Evolutionary conservation across 2,888 invertebrate genomes (phyloP), one percentile per base, ranked within the genome.

Genomic region (Plemyria rubiginata): DNA sequence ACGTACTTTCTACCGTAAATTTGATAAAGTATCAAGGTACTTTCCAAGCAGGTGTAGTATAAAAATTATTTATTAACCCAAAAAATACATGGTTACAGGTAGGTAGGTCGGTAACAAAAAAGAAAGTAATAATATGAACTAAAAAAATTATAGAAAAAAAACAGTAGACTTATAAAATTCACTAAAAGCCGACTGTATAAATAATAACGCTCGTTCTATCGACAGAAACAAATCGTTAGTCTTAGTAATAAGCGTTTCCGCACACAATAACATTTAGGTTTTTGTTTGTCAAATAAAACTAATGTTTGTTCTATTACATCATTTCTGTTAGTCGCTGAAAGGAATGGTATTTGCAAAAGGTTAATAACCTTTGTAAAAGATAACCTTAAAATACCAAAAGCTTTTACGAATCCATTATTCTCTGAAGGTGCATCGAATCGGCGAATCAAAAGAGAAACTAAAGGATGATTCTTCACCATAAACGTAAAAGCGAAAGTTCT

Each of bases 401-500:
- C 45, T 15, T 62, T 54, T 49, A 36, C 48, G 12, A 51, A 50
- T 50, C 40, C 48, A 60, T 54, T 54, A 60, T 51, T 53, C 45
- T 16, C 9, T 40, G 28, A 28, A 54, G 50, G 40, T 29, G 45
- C 46, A 52, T 65, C 65, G 50, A 60, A 60, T 65, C 65, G 54
- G 54, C 57, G 53, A 66, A 65, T 68, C 64, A 54, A 68, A 68
- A 70, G 67, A 68, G 70, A 72, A 72, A 69, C 65, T 60, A 63
- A 68, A 70, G 68, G 70, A 70, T 70, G 63, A 65, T 66, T 68
- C 68, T 68, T 71, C 67, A 67, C 68, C 70, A 68, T 71, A 70
- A 71, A 67, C 12, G 63, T 62, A 66, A 62, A 66, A 74, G 80
- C 74, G 83, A 85, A 84, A 85, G 84, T 78, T 41, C 66, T 70